Percentiles rank a stretch among this genome's conserved stretches.
Conservation (phyloP, 2,113 vertebrate genomes). For the Mirza zaza region DNA sequence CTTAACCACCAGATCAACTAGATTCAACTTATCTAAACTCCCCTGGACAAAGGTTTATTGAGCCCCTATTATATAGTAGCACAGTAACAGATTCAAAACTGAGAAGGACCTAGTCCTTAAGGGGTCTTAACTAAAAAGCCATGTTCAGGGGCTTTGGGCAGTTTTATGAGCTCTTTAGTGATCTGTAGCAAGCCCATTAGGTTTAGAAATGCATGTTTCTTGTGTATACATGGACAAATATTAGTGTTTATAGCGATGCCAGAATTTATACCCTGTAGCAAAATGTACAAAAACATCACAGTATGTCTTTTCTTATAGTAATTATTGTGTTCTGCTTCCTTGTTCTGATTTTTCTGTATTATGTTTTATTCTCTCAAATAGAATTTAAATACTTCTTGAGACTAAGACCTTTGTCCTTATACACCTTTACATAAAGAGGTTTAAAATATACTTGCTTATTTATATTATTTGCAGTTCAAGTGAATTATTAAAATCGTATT, state of each 20-base stretch:
- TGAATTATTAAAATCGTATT: background rate
- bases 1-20: background rate
- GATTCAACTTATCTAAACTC: background rate
- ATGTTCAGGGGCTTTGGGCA: background rate
- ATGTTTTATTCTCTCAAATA: background rate
- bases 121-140: background rate
- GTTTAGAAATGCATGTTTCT: conserved; percentile 13
- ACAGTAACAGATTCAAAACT: background rate
- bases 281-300: background rate
- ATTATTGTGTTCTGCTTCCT: background rate
- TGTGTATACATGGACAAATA: background rate
- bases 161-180: background rate
- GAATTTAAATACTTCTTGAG: background rate
- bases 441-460: background rate
- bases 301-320: background rate
- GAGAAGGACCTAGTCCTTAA: background rate
- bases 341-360: background rate
- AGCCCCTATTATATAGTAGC: background rate
- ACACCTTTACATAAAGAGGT: background rate
- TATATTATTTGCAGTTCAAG: background rate
- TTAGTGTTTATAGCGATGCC: background rate
- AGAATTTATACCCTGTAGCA: background rate
- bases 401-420: background rate
- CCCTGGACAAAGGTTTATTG: background rate
- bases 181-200: background rate